A percentile compares a stretch with the other conserved stretches of the same genome.
These are phyloP conservation scores for Daktulosphaira vitifoliae DNA, from an alignment of 1,140 invertebrate genomes.

Conservation along the genomic window DNA sequence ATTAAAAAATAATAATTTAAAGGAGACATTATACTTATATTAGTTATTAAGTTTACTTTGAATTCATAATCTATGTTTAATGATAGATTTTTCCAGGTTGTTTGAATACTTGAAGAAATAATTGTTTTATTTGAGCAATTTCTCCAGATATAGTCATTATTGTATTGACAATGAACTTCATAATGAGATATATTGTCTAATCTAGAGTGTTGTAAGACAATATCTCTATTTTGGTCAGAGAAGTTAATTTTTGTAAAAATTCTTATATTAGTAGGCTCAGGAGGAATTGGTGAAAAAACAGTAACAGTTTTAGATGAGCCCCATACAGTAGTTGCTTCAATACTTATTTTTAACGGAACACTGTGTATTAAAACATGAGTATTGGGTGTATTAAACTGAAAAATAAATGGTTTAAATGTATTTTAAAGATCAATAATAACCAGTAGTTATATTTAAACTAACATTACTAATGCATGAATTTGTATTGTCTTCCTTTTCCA, in stretches of 20 bases:
- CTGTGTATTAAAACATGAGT: slow-evolving; percentile 39
- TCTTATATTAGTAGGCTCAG: slow-evolving; percentile 58
- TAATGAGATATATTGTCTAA: slow-evolving; percentile 11
- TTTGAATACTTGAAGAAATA: background rate
- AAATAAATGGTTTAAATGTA: background rate
- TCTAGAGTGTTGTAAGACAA: slow-evolving; percentile 15
- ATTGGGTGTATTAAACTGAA: slow-evolving; percentile 21
- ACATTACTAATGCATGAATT: background rate
- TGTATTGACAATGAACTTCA: slow-evolving; percentile 8
- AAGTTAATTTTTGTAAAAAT: slow-evolving; percentile 51
- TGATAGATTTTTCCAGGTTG: slow-evolving; percentile 2
- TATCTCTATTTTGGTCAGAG: background rate
- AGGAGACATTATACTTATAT: no score
- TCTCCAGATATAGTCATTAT: background rate
- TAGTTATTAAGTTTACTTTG: slow-evolving; percentile 10
- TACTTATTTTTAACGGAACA: slow-evolving; percentile 56
- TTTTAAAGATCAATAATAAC: background rate
- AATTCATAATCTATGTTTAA: background rate
- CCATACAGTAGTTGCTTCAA: slow-evolving; percentile 78
- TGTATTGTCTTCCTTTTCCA: slow-evolving; percentile 40
- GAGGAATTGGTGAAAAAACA: slow-evolving; percentile 63
- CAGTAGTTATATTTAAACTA: no score
- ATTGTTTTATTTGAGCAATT: background rate
- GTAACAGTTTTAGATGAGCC: slow-evolving; percentile 54
- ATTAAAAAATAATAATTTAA: slow-evolving; percentile 23